Conservation (phyloP, 2,113 vertebrate species). For the Ia io region DNA sequence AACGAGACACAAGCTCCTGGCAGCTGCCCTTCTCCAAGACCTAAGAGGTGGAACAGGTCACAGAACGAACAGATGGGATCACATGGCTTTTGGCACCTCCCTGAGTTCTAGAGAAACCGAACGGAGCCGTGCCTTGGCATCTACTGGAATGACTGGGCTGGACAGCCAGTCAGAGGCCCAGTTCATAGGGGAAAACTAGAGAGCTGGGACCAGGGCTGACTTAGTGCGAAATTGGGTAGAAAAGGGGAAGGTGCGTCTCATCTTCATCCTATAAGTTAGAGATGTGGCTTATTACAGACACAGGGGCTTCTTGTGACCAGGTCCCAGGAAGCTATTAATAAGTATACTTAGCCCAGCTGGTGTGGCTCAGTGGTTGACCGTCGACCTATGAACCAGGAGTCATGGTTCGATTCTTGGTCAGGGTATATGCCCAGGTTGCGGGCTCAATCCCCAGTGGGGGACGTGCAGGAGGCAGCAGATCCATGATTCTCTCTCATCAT, state of each 20-base stretch:
- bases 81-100: not conserved
- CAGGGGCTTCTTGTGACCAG: not conserved
- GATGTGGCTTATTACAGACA: not conserved
- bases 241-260: not conserved
- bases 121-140: not conserved
- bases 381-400: too few species aligned
- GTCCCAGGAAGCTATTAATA: not conserved
- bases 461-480: too few species aligned
- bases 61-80: slow-evolving; percentile 5
- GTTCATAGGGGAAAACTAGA: not conserved
- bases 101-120: not conserved
- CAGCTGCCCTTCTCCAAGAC: not conserved
- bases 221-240: not conserved
- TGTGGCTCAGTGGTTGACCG: too few species aligned
- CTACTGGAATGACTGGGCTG: not conserved
- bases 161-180: not conserved
- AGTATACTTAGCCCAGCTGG: too few species aligned
- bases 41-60: not conserved
- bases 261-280: not conserved
- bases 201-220: not conserved
- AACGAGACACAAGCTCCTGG: not conserved
- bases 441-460: too few species aligned
- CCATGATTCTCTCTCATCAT: too few species aligned
- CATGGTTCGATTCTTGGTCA: too few species aligned
- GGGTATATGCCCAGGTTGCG: too few species aligned